Evolutionary conservation across 2,797 vertebrate genomes (phyloP).

Genomic region (Sebastolobus altivelis): DNA sequence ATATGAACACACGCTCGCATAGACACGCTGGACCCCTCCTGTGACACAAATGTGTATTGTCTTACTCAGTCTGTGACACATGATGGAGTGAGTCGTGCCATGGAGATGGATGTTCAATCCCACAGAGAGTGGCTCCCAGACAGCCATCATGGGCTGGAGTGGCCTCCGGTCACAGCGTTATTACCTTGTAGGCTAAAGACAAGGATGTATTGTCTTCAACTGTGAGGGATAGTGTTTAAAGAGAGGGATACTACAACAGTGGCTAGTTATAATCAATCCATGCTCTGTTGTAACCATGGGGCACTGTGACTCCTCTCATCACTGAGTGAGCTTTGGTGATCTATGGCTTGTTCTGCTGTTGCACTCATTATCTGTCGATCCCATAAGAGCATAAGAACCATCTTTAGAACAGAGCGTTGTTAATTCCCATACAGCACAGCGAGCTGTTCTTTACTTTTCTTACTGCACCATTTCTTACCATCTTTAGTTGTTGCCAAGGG

Average conservation of each 20-base stretch:
- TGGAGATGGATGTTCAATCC: slow-evolving; percentile 76
- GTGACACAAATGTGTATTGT: slow-evolving; percentile 64
- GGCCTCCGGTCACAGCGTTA: slow-evolving; percentile 63
- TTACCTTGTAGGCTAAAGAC: slow-evolving; percentile 62
- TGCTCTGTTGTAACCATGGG: slow-evolving; percentile 6
- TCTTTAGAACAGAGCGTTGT: slow-evolving; percentile 28
- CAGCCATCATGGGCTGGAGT: slow-evolving; percentile 62
- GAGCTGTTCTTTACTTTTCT: slow-evolving; percentile 10
- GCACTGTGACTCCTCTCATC: slow-evolving; percentile 6
- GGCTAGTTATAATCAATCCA: slow-evolving; percentile 26
- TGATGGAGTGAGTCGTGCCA: slow-evolving; percentile 76
- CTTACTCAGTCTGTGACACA: slow-evolving; percentile 71
- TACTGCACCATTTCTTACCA: slow-evolving; percentile 22
- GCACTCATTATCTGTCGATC: slow-evolving; percentile 17
- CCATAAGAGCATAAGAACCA: slow-evolving; percentile 1
- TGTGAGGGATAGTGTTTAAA: slow-evolving; percentile 62
- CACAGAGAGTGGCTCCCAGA: slow-evolving; percentile 72
- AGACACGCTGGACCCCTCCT: slow-evolving; percentile 29
- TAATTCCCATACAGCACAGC: slow-evolving; percentile 13
- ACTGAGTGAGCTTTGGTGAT: slow-evolving; percentile 10
- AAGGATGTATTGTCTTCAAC: slow-evolving; percentile 55
- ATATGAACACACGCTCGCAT: slow-evolving; percentile 35
- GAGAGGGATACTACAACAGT: slow-evolving; percentile 36
- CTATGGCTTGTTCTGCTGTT: slow-evolving; percentile 19
- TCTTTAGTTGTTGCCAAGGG: slow-evolving; percentile 41